These are phyloP conservation scores for Oxystoma pomonae DNA, from an alignment of 2,888 invertebrate species.

Conservation along the genomic window DNA sequence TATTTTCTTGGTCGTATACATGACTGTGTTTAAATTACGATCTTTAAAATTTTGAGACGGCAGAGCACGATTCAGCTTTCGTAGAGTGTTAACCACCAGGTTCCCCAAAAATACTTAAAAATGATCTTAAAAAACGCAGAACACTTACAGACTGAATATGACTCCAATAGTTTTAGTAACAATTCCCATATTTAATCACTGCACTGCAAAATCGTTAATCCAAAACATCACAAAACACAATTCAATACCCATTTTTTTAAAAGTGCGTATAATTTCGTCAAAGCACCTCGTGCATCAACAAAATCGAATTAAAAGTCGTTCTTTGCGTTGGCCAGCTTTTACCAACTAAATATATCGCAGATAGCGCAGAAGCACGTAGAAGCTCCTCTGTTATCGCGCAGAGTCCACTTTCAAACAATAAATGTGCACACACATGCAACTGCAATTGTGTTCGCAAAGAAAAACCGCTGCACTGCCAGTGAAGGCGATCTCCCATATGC, in stretches of 20 bases:
- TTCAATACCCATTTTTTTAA: background rate
- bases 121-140: background rate
- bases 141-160: constrained; percentile 76
- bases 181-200: constrained; percentile 58
- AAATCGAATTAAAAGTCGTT: background rate
- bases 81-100: no score
- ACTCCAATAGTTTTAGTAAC: constrained; percentile 75
- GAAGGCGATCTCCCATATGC: background rate
- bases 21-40: no score
- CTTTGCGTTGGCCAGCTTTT: background rate
- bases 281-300: background rate
- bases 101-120: no score
- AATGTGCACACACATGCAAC: background rate
- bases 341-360: background rate
- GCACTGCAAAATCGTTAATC: background rate
- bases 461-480: background rate
- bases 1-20: no score
- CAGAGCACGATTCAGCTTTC: no score
- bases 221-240: background rate
- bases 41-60: no score
- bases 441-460: background rate
- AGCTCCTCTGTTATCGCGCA: background rate
- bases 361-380: background rate
- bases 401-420: background rate
- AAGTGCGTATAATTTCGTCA: background rate